phyloP scores from a whole-genome alignment of 2,797 vertebrate genomes.

The Gallinago nigripennis region DNA sequence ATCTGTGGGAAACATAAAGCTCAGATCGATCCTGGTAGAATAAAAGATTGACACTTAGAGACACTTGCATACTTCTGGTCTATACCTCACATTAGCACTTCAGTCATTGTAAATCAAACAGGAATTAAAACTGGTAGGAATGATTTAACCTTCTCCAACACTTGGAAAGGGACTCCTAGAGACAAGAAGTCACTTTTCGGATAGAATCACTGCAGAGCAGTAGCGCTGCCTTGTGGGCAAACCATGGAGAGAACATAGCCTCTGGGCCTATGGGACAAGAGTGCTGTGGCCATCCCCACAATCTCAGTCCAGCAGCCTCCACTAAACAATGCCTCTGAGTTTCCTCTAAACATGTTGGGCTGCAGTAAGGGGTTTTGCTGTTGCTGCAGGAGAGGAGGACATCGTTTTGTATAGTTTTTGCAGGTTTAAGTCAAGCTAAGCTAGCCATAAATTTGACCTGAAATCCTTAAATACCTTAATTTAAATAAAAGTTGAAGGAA shows the following conservation, averaged over 20 bases:
- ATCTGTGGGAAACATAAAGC: background rate
- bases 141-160: background rate
- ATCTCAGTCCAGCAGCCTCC: background rate
- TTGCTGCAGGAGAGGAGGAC: background rate
- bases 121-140: background rate
- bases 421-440: background rate
- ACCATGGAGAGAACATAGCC: accelerated
- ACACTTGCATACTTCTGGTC: background rate
- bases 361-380: background rate
- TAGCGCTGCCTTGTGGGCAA: background rate
- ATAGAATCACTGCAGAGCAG: background rate
- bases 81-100: background rate
- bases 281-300: background rate
- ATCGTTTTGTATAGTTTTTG: background rate
- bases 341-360: background rate
- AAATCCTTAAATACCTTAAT: background rate
- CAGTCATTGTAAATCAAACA: background rate
- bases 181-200: background rate
- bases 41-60: background rate
- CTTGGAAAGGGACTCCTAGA: background rate
- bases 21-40: background rate
- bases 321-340: background rate
- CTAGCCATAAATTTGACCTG: background rate
- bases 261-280: background rate
- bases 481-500: background rate